phyloP scores from a whole-genome alignment of 37 sponge, comb jelly and placozoan species.

The Aplysina aerophoba region DNA sequence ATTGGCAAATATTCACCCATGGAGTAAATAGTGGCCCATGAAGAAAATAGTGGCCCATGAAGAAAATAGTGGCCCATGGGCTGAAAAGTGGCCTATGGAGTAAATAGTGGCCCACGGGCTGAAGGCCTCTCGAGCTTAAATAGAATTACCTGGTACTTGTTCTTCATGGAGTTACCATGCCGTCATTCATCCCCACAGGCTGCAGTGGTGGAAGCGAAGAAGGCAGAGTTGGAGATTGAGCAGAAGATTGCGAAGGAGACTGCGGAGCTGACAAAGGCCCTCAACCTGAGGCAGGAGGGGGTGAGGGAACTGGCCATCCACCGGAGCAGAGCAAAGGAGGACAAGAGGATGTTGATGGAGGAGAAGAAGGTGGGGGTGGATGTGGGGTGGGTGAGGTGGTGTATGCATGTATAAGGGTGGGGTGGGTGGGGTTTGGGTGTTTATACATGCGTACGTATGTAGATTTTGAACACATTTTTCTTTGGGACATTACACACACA shows the following conservation, averaged over 20 bases:
- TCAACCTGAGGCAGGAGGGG: constrained; percentile 47
- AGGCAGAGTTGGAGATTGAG: constrained; percentile 67
- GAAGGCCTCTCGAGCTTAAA: no score
- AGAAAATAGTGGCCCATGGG: no score
- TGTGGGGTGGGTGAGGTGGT: constrained; percentile 1
- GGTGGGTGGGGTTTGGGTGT: not conserved
- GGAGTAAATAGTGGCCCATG: no score
- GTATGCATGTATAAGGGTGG: not conserved
- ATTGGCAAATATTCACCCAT: no score
- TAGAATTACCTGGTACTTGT: no score
- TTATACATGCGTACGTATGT: not conserved
- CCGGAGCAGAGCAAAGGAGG: constrained; percentile 49
- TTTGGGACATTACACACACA: not conserved
- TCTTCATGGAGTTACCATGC: no score
- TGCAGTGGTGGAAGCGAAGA: constrained; percentile 59
- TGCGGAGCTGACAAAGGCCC: constrained; percentile 63
- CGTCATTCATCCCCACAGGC: constrained; percentile 29
- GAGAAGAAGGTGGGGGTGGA: constrained; percentile 60
- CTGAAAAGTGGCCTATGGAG: no score
- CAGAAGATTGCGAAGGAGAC: constrained; percentile 69
- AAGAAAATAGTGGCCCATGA: no score
- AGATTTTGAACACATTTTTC: not conserved
- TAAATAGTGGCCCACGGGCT: no score
- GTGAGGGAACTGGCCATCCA: constrained; percentile 37
- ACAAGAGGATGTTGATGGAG: constrained; percentile 52